Evolutionary conservation across 2,797 vertebrate genomes (phyloP), one percentile per base, ranked within the genome.

Genomic region (Cottoperca gobio): DNA sequence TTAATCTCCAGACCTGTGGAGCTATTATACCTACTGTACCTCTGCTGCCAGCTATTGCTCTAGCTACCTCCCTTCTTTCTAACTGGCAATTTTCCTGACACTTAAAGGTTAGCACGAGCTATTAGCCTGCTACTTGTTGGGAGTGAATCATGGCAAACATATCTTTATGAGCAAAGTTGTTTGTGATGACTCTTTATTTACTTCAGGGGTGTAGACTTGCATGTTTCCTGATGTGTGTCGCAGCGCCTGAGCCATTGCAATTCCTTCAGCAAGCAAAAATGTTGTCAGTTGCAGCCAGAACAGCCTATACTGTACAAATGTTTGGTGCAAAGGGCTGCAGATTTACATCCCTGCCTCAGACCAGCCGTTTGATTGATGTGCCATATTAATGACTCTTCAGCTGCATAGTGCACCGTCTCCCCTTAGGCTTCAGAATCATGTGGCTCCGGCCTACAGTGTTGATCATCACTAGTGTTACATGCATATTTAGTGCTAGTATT

Each of bases 11-110:
- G 58, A 78, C 57, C 70, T 81, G 76, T 59, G 23, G 67, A 76
- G 50, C 61, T 71, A 19, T 78, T 58, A 45, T 55, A 78, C 70
- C 59, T 76, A 39, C 48, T 45, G 65, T 75, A 87, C 81, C 82
- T 81, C 86, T 76, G 82, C 87, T 78, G 77, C 75, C 87, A 83
- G 76, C 85, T 79, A 19, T 77, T 52, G 74, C 86, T 82, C 78
- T 68, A 84, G 83, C 90, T 90, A 92, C 90, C 92, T 92, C 88
- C 64, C 45, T 76, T 31, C 6, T 79, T 82, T 77, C 75, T 78
- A 73, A 81, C 60, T 50, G 78, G 62, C 79, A 60, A 24, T 55
- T 84, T 70, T 65, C 48, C 72, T 52, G 26, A 81, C 72, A 43
- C 61, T 67, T 71, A 52, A 78, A 55, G 57, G 75, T 85, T 81